Base-by-base conservation (phyloP, 2,888 invertebrate species). In the Caenorhabditis uteleia region DNA sequence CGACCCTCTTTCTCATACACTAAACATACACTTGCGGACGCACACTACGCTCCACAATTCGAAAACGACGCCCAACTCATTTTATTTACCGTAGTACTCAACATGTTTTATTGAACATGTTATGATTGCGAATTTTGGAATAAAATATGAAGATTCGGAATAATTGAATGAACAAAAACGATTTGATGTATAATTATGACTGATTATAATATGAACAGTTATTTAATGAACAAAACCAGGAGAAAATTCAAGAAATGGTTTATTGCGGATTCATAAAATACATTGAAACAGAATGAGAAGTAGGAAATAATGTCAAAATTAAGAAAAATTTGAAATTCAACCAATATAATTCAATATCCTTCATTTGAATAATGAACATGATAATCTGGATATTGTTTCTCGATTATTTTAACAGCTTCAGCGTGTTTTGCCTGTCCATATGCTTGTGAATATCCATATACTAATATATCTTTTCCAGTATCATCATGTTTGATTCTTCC, bases 361-460 rank as follows among this genome's bases (percentile, higher is more conserved):
- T 92, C 93, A 86, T 94, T 90, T 60, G 91, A 90, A 83, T 89
- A 90, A 59, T 90, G 89, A 68, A 95, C 89, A 18, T 75, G 85
- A 81, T 93, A 93, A 65, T 89, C 88, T 0, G 89, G 87, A 84
- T 88, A 95, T 42, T 87, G 87, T 57, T 88, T 88, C 83, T 90
- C 89, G 65, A 95, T 84, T 40, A 95, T 83, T 51, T 88, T 88
- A 3, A 90, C 91, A 1, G 92, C 86, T 27, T 89, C 85, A 66
- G 88, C 86, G 85, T 95, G 95, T 85, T 95, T 92, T 0, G 94
- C 94, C 84, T 89, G 90, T 1, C 95, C 95, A 83, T 89, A 95
- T 1, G 91, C 86, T 84, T 86, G 72, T 5, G 95, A 95, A 84
- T 94, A 93, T 23, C 95, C 95, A 85, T 91, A 95, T 64, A 97